These are phyloP conservation scores for Drosophila acutilabella DNA, from an alignment of 2,888 invertebrate genomes.

Conservation along the genomic window DNA sequence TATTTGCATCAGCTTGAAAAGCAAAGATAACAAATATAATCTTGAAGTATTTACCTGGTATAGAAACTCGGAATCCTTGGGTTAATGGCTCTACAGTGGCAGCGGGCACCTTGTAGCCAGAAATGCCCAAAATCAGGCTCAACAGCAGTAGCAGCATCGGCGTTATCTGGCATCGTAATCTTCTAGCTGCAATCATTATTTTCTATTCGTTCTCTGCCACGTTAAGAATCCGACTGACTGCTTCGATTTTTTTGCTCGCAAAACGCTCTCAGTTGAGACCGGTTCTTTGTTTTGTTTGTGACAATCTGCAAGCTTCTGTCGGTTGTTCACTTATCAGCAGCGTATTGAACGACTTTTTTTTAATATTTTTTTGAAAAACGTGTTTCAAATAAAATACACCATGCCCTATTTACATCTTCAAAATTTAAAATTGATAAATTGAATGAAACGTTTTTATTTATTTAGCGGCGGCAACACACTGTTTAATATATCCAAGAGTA, in stretches of 20 bases:
- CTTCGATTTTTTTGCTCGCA: background rate
- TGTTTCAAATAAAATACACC: background rate
- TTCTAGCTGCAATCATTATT: slow-evolving; percentile 6
- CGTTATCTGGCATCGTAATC: background rate
- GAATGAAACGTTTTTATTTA: background rate
- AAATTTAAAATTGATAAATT: background rate
- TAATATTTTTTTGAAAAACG: background rate
- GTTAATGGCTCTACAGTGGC: slow-evolving; percentile 62
- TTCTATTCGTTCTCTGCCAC: slow-evolving; percentile 3
- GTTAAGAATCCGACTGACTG: background rate
- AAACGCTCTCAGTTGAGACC: slow-evolving; percentile 10
- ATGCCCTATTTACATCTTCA: background rate
- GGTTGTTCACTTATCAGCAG: slow-evolving; percentile 5
- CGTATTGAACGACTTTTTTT: background rate
- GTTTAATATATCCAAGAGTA: background rate
- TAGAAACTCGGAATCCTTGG: slow-evolving; percentile 77
- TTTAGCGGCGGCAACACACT: background rate
- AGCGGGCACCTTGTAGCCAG: slow-evolving; percentile 66
- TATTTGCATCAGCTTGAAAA: background rate
- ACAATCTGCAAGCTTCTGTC: background rate
- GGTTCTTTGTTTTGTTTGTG: slow-evolving; percentile 17
- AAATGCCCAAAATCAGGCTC: slow-evolving; percentile 10
- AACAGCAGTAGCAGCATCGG: slow-evolving; percentile 16
- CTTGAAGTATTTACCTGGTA: slow-evolving; percentile 70
- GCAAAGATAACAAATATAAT: background rate